Base-by-base conservation (phyloP, 2,888 invertebrate species). In the Pandemis heparana region DNA sequence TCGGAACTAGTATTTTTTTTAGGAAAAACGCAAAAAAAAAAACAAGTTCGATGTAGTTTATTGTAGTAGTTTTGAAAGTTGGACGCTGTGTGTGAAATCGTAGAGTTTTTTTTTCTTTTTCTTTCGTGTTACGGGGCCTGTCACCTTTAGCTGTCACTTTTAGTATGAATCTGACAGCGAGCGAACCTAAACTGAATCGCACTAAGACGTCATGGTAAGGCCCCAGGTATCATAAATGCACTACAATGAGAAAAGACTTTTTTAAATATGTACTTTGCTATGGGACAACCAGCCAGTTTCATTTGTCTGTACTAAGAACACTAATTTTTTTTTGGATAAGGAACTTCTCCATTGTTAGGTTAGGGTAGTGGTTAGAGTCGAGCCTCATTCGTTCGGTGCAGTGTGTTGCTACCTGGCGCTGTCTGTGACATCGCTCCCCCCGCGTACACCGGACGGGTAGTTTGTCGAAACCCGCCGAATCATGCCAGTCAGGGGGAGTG, bases 401-500 rank as follows among this genome's bases (percentile, higher is more conserved):
- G 63, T 63, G 23, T 16, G 4, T 38, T 38, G 32, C 59, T 73
- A 64, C 61, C 73, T 56, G 56, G 39, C 72, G 23, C 63, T 62
- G 48, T 65, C 65, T 68, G 73, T 10, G 68, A 73, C 73, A 64
- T 69, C 48, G n/a, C 60, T n/a, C 16, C 39, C 53, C n/a, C 48
- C 48, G 48, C 23, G 14, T 7, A 46, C 39, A 59, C 63, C 59
- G 41, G 59, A 59, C 56, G 48, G 63, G 60, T 53, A 68, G 67
- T 85, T 85, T 85, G 84, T 78, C 75, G 78, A 76, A 85, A 84
- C 81, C 75, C 81, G 85, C 77, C 78, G 74, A 71, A 83, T 89
- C 85, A 87, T 79, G 78, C 80, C 77, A 79, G 81, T 81, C 83
- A 84, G 79, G 77, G 84, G 85, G 86, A 79, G 84, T 77, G 80